Evolutionary conservation across 1,140 invertebrate species (phyloP), one percentile per base, ranked within the genome.

Genomic region (Argopecten irradians): DNA sequence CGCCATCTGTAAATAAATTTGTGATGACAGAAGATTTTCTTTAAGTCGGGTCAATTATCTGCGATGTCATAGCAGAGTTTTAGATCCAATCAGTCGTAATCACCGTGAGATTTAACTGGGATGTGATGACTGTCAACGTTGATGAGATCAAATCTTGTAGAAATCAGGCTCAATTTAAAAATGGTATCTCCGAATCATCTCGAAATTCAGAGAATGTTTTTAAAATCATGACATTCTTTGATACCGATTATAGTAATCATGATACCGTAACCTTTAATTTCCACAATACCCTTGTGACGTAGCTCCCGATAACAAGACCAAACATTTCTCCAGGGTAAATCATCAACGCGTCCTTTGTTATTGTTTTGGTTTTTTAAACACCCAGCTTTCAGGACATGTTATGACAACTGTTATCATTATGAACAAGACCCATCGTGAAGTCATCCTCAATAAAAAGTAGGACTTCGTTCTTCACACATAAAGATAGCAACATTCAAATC

Each of bases 331-430:
- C 28, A n/a, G 0, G n/a, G 55, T 16, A 71, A 71, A 28, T 71
- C 22, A 28, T 5, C 8, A 5, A 22, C 22, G 8, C 55, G 3
- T 16, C n/a, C 0, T 28, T 5, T 71, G 28, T 71, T 71, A 71
- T 71, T 71, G 55, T 71, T 71, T 71, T 71, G 55, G 22, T n/a
- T 71, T 71, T 71, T 71, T 71, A 71, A 71, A 71, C 28, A 71
- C 13, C n/a, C n/a, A n/a, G 55, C 5, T 22, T 16, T 16, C 7
- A n/a, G 55, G 55, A 71, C 55, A 71, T 71, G 55, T 71, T 71
- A n/a, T n/a, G 55, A 71, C 55, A 71, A 28, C 55, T 71, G 55
- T n/a, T 28, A n/a, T 71, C 1, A 16, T 2, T 28, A 0, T 71
- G 22, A 71, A 71, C 55, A 71, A 28, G 55, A 71, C 28, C 55